These are phyloP conservation scores for Antrozous pallidus DNA, from an alignment of 2,797 vertebrate species.

Conservation along the genomic window DNA sequence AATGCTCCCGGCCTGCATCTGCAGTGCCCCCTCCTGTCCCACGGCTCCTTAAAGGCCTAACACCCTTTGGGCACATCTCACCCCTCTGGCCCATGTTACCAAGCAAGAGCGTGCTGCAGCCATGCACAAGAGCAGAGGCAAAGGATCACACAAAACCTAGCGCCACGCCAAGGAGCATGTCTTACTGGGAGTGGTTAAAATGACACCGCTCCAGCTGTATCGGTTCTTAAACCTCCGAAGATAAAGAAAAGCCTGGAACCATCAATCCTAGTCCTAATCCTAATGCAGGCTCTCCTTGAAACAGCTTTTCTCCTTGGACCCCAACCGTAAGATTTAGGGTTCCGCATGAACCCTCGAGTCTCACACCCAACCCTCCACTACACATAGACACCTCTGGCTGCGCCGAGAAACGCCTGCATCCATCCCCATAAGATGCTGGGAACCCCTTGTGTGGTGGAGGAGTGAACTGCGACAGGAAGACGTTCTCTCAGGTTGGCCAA, in stretches of 20 bases:
- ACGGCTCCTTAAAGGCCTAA: fast-evolving
- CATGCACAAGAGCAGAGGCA: background rate
- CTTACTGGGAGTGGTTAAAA: background rate
- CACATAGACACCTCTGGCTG: background rate
- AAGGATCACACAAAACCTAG: no score
- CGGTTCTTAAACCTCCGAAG: background rate
- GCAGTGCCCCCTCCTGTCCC: background rate
- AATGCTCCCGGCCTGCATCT: background rate
- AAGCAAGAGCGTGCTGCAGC: background rate
- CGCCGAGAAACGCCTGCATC: background rate
- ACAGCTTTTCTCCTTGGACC: background rate
- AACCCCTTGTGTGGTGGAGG: background rate
- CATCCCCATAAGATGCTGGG: no score
- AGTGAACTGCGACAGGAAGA: background rate
- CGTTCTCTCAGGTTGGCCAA: background rate
- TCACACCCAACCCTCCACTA: fast-evolving
- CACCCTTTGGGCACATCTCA: fast-evolving
- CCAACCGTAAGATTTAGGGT: background rate
- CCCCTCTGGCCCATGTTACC: background rate
- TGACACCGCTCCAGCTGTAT: background rate
- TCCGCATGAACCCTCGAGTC: fast-evolving
- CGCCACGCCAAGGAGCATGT: background rate
- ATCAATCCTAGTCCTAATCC: background rate
- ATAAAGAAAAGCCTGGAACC: background rate
- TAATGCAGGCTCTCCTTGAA: background rate